phyloP scores from a whole-genome alignment of 35 echinoderm and acorn worm genomes.

The Ptychodera flava region DNA sequence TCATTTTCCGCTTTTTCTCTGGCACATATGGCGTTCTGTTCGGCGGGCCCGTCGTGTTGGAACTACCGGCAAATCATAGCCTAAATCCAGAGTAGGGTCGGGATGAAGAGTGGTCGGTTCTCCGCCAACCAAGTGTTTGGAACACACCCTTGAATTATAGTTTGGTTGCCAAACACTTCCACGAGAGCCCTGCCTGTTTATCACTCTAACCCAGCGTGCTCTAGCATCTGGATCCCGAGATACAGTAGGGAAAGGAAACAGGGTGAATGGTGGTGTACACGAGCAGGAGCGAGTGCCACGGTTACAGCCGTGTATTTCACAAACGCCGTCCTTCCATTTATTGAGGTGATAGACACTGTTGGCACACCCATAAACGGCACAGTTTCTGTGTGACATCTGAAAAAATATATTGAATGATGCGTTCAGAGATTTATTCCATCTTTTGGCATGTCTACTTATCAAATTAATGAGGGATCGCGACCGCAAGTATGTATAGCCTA shows the following conservation, averaged over 20 bases:
- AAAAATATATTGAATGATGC: too few relatives aligned
- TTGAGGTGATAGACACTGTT: constrained; percentile 44
- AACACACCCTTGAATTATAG: constrained; percentile 33
- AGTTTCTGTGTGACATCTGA: too few relatives aligned
- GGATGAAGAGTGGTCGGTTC: constrained; percentile 28
- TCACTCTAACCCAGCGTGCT: constrained; percentile 19
- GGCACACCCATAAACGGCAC: constrained; percentile 23
- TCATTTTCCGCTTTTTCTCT: neutral
- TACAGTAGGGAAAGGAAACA: constrained; percentile 52
- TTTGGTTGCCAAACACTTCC: constrained; percentile 37
- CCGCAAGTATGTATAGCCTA: too few relatives aligned
- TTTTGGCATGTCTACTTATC: too few relatives aligned
- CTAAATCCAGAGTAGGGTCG: constrained; percentile 38
- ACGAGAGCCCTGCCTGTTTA: constrained; percentile 34
- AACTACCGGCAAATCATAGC: constrained; percentile 6
- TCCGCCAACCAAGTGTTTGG: constrained; percentile 30
- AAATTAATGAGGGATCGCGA: too few relatives aligned
- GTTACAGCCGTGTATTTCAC: constrained; percentile 30
- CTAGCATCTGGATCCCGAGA: constrained; percentile 34
- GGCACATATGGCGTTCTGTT: neutral
- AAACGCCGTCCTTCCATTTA: constrained; percentile 32
- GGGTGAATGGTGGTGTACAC: constrained; percentile 46
- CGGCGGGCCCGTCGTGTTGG: neutral
- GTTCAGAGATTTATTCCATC: too few relatives aligned
- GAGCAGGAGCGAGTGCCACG: constrained; percentile 33